Evolutionary conservation across 2,113 vertebrate species (phyloP).

Genomic region (Pachypanchax playfairii): DNA sequence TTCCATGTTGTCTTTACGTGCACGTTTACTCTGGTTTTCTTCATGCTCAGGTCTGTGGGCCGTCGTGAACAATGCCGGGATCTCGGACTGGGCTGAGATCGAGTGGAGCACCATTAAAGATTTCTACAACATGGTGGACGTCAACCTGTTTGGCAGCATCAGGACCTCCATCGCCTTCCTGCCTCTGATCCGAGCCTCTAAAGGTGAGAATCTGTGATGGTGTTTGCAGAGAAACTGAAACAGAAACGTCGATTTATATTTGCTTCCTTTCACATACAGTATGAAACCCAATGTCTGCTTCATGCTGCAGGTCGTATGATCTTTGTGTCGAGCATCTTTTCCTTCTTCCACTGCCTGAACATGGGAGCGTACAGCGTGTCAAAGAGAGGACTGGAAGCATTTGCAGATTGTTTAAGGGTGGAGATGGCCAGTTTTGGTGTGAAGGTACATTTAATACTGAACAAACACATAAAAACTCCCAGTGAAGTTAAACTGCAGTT

Average conservation of each 20-base stretch:
- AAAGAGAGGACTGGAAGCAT: conserved; percentile 85
- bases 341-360: conserved; percentile 77
- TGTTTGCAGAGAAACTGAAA: too few relatives aligned
- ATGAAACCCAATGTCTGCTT: too few relatives aligned
- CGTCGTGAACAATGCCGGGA: conserved; percentile 74
- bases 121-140: conserved; percentile 72
- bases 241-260: too few relatives aligned
- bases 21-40: not conserved
- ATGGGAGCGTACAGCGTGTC: conserved; percentile 84
- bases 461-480: not conserved
- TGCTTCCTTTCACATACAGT: too few relatives aligned
- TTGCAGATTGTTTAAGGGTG: conserved; percentile 81
- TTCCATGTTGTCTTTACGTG: too few relatives aligned
- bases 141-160: conserved; percentile 82
- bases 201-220: too few relatives aligned
- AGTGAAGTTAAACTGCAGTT: too few relatives aligned
- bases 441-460: conserved; percentile 57
- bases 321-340: conserved; percentile 81
- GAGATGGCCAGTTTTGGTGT: conserved; percentile 85
- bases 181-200: conserved; percentile 78
- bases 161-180: conserved; percentile 80
- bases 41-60: conserved; percentile 74
- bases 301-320: conserved; percentile 78
- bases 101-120: conserved; percentile 81
- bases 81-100: conserved; percentile 79